Conservation (phyloP, 2,888 invertebrate species). For the Hecatera dysodea region DNA sequence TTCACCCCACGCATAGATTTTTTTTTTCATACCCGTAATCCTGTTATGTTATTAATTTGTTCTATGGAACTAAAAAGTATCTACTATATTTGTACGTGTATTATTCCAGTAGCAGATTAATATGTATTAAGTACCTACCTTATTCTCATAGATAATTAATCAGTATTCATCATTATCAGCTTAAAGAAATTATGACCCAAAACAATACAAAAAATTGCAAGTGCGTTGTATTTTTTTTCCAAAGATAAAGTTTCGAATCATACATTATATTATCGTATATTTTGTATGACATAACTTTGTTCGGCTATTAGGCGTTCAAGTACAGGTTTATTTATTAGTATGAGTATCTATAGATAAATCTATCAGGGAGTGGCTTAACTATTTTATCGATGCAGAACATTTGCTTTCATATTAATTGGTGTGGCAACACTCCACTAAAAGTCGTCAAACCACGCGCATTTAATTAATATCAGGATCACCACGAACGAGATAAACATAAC, state of each 20-base stretch:
- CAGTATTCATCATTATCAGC: neutral
- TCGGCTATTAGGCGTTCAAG: constrained; percentile 12
- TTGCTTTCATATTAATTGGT: neutral
- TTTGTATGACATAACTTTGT: constrained; percentile 28
- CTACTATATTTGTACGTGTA: neutral
- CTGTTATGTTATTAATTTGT: neutral
- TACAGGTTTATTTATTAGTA: constrained; percentile 21
- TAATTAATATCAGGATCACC: too few relatives aligned
- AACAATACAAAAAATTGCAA: constrained; percentile 5
- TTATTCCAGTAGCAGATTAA: neutral
- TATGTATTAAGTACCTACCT: neutral
- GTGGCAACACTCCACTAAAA: neutral
- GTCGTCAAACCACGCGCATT: too few relatives aligned
- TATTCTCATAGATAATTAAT: neutral
- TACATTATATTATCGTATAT: constrained; percentile 16
- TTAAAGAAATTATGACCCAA: constrained; percentile 1
- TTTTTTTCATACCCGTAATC: neutral
- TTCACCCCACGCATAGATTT: constrained; percentile 16
- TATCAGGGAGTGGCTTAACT: neutral
- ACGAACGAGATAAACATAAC: too few relatives aligned
- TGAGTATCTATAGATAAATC: constrained; percentile 10
- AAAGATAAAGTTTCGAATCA: neutral
- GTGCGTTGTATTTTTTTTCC: constrained; percentile 19
- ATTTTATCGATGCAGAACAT: constrained; percentile 5
- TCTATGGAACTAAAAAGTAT: neutral